Evolutionary conservation across 2,888 invertebrate genomes (phyloP), one percentile per base, ranked within the genome.

Genomic region (Parnassius orleans): DNA sequence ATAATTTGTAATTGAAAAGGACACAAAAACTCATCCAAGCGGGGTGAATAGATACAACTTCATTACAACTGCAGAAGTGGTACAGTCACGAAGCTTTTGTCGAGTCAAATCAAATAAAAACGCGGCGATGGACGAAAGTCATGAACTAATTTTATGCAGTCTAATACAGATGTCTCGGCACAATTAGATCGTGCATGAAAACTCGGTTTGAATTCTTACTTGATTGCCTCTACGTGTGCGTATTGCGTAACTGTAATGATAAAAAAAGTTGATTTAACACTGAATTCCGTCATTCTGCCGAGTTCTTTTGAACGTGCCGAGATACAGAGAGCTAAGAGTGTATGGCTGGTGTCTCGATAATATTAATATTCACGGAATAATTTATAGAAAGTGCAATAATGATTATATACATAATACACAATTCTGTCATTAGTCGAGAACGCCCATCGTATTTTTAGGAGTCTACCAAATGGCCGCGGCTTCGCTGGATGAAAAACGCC

Each of bases 1-100:
- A 81, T 78, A 65, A 77, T 75, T 70, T 68, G 78, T 83, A 84
- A 87, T 88, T 84, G 81, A 86, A 82, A 83, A 71, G 70, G 63
- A 53, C 65, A 81, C 68, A 86, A 86, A 85, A 86, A 81, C 65
- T 5, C 69, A 63, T 67, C 71, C 66, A 75, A 77, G 76, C 72
- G 68, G 55, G 61, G 66, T 60, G 66, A 69, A 74, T 66, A 68
- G 72, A 74, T 79, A 83, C 79, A 76, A 78, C 84, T 86, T 78
- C 78, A 86, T 89, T 84, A 83, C 76, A 67, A 69, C 65, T 66
- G 66, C 65, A 70, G 69, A 67, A 65, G 69, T 63, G 64, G 78
- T 79, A 78, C 75, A 70, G 71, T 76, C 77, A 78, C 72, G 81
- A 70, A 64, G 67, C 71, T 74, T 75, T 85, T 84, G 83, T 85